Percentiles rank a stretch among this genome's conserved stretches.
Conservation (phyloP, 2,888 invertebrate species). For the Uloborus plumipes region DNA sequence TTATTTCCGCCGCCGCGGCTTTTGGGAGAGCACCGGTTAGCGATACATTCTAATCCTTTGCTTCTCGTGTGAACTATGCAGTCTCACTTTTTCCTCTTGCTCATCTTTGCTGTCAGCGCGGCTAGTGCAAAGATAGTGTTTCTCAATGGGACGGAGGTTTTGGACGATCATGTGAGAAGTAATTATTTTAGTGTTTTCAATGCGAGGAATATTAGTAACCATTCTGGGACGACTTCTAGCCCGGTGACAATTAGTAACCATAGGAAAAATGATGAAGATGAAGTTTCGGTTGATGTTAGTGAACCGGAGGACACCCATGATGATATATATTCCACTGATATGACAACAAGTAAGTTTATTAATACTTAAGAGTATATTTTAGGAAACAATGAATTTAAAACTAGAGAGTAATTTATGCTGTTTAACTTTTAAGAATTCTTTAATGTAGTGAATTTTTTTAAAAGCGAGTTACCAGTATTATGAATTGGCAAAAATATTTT, state of each 20-base stretch:
- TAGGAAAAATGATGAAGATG: constrained; percentile 37
- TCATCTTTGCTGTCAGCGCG: neutral
- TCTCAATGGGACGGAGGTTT: constrained; percentile 46
- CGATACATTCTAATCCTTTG: neutral
- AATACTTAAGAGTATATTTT: neutral
- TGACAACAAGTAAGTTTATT: constrained; percentile 39
- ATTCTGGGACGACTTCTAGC: constrained; percentile 17
- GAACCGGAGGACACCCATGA: neutral
- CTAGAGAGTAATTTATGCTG: neutral
- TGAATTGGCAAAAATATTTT: too few relatives aligned
- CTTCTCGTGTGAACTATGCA: neutral
- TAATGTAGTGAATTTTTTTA: too few relatives aligned
- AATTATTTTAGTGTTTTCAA: constrained; percentile 36
- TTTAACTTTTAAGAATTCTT: neutral
- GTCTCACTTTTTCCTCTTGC: neutral
- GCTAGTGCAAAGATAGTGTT: constrained; percentile 38
- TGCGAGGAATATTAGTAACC: constrained; percentile 52
- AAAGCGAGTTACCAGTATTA: too few relatives aligned
- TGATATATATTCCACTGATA: neutral
- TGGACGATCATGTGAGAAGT: neutral
- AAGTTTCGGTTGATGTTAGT: too few relatives aligned
- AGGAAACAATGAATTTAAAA: too few relatives aligned
- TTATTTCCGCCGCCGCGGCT: constrained; percentile 10
- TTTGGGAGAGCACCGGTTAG: neutral
- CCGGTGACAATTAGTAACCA: neutral